Conservation (phyloP, 2,797 vertebrate species). For the Cryptoblepharus egeriae region DNA sequence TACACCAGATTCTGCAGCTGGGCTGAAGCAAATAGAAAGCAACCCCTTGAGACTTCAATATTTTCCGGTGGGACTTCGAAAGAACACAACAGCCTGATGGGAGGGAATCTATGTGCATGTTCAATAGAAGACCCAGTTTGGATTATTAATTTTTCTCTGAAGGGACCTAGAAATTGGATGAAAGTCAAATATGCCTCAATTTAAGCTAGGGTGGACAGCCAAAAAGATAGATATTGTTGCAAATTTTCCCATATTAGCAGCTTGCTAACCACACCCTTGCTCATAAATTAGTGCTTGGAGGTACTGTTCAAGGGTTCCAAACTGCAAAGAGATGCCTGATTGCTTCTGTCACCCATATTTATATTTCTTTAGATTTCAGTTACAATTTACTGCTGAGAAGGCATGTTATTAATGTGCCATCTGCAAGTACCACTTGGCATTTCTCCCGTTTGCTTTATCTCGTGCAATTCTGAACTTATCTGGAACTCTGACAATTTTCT, state of each 20-base stretch:
- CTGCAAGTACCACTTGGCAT: not conserved
- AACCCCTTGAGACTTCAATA: not conserved
- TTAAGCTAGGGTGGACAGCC: slow-evolving; percentile 42
- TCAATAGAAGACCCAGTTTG: not conserved
- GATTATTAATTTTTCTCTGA: not conserved
- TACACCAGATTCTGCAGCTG: not conserved
- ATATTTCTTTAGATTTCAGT: not conserved
- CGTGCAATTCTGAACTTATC: not conserved
- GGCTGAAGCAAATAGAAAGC: not conserved
- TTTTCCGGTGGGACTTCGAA: slow-evolving; percentile 2
- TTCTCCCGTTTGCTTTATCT: not conserved
- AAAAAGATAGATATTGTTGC: slow-evolving; percentile 53
- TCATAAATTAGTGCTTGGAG: slow-evolving; percentile 42
- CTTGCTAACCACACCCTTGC: slow-evolving; percentile 40
- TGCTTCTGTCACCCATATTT: not conserved
- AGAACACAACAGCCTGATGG: not conserved
- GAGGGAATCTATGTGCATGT: slow-evolving; percentile 13
- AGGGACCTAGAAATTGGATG: slow-evolving; percentile 31
- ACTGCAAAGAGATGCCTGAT: not conserved
- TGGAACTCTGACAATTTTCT: not conserved
- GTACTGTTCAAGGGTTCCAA: not conserved
- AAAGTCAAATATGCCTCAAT: slow-evolving; percentile 47
- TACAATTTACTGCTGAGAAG: not conserved
- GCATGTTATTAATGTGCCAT: not conserved
- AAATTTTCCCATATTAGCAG: slow-evolving; percentile 31